These are phyloP conservation scores for Oostethus manadensis DNA, from an alignment of 2,113 vertebrate species.

Conservation along the genomic window DNA sequence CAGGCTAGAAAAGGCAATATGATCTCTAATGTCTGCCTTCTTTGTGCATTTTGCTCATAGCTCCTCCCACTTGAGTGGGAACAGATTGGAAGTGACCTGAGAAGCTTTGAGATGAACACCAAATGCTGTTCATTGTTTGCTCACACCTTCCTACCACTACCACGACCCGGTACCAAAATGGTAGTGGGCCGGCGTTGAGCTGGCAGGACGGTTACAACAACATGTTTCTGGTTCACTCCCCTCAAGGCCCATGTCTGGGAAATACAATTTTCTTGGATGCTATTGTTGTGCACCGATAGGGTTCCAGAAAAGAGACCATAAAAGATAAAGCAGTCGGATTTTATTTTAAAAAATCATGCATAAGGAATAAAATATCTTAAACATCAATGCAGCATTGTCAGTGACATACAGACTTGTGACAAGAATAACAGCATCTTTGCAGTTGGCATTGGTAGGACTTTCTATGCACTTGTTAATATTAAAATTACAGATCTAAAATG, in stretches of 20 bases:
- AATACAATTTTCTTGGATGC: conserved; percentile 24
- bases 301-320: neutral
- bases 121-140: conserved; percentile 5
- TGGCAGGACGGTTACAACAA: conserved; percentile 16
- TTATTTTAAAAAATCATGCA: neutral
- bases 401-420: neutral
- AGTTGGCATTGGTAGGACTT: neutral
- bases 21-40: too few species aligned
- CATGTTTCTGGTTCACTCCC: conserved; percentile 37
- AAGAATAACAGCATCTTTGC: neutral
- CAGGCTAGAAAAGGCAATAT: neutral
- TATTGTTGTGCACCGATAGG: conserved; percentile 26
- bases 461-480: too few species aligned
- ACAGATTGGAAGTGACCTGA: too few species aligned
- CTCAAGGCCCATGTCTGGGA: conserved; percentile 22
- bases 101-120: conserved; percentile 6
- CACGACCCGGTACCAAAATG: too few species aligned
- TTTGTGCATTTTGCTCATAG: too few species aligned
- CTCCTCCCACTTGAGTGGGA: too few species aligned
- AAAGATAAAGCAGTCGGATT: conserved; percentile 21
- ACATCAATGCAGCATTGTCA: too few species aligned
- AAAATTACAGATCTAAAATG: too few species aligned
- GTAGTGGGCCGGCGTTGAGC: conserved; percentile 9
- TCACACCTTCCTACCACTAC: conserved; percentile 35
- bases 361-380: too few species aligned